Evolutionary conservation across 2,888 invertebrate species (phyloP), one percentile per base, ranked within the genome.

Genomic region (Apamea sordens): DNA sequence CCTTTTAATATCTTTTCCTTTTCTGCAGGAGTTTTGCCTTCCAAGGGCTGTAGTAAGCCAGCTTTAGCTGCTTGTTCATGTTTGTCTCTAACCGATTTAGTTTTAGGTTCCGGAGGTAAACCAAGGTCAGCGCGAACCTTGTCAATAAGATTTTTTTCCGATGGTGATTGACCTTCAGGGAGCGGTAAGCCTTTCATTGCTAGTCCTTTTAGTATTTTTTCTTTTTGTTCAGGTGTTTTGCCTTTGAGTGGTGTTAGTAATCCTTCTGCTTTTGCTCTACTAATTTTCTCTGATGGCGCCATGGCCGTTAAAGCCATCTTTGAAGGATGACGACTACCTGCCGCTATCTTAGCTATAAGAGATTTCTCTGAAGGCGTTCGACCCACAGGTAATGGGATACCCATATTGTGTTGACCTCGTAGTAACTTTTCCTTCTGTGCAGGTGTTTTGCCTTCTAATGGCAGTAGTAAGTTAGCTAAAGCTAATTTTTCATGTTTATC

Each of bases 151-250:
- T 18, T 50, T 50, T 80, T 80, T 36, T 79, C 79, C 0, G 79
- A 80, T 0, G 85, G 24, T 11, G 90, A 61, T 83, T 92, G 91
- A 0, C 79, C 77, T 47, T 86, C 79, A 11, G 84, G 84, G 2
- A 92, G 70, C 3, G 89, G 88, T 6, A 88, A 64, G 8, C 89
- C 87, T 10, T 73, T 65, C 76, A 82, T 78, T 15, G 87, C 90
- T n/a, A 90, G 53, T 0, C 80, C 89, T 76, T 36, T 89, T 2
- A 92, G n/a, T 44, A 90, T 89, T 61, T 88, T 88, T 77, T 89
- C 89, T 78, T 83, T 89, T 73, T 90, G 72, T 64, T 79, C 76
- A 0, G 85, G 78, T 11, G 87, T 71, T 85, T 92, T 92, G 2
- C 86, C 91, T 74, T 85, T 72, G 8, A 85, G 50, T 0, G 85